phyloP scores from a whole-genome alignment of 2,113 vertebrate species.

The Oncorhynchus keta region DNA sequence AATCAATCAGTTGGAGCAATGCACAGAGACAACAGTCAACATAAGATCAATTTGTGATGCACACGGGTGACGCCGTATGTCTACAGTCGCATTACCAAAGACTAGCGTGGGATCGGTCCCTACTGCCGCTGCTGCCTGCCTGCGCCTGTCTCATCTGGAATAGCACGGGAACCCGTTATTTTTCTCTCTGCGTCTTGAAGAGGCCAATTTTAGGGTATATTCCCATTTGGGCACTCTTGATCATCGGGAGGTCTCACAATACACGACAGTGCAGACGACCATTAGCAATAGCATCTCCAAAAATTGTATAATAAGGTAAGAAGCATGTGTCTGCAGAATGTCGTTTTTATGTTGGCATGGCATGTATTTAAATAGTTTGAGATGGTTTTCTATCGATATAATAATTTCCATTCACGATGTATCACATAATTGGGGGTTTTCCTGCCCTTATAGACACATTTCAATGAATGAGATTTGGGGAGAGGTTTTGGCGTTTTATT shows the following conservation, averaged over 20 bases:
- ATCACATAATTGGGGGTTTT: slow-evolving; percentile 22
- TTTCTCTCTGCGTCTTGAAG: slow-evolving; percentile 31
- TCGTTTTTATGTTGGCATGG: slow-evolving; percentile 18
- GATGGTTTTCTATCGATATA: background rate
- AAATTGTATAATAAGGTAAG: slow-evolving; percentile 69
- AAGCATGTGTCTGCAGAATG: slow-evolving; percentile 31
- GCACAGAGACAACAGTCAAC: slow-evolving; percentile 51
- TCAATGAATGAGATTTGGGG: slow-evolving; percentile 43
- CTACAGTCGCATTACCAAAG: slow-evolving; percentile 62
- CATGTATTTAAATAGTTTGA: background rate
- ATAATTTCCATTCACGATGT: slow-evolving; percentile 13
- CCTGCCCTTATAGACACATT: slow-evolving; percentile 13
- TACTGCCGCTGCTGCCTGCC: slow-evolving; percentile 45
- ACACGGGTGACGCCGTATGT: slow-evolving; percentile 70
- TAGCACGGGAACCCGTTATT: slow-evolving; percentile 54
- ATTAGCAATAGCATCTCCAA: slow-evolving; percentile 46
- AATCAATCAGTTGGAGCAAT: slow-evolving; percentile 8
- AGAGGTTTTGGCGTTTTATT: background rate
- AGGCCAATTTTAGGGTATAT: slow-evolving; percentile 48
- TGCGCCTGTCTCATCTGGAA: slow-evolving; percentile 60
- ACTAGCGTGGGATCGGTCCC: slow-evolving; percentile 67
- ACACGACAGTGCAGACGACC: slow-evolving; percentile 59
- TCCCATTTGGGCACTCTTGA: slow-evolving; percentile 55
- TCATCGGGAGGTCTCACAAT: slow-evolving; percentile 45
- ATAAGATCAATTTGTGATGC: slow-evolving; percentile 70